Percentiles rank a stretch among this genome's conserved stretches.
These are phyloP conservation scores for Orthosia gothica DNA, from an alignment of 2,888 invertebrate genomes.

Conservation along the genomic window DNA sequence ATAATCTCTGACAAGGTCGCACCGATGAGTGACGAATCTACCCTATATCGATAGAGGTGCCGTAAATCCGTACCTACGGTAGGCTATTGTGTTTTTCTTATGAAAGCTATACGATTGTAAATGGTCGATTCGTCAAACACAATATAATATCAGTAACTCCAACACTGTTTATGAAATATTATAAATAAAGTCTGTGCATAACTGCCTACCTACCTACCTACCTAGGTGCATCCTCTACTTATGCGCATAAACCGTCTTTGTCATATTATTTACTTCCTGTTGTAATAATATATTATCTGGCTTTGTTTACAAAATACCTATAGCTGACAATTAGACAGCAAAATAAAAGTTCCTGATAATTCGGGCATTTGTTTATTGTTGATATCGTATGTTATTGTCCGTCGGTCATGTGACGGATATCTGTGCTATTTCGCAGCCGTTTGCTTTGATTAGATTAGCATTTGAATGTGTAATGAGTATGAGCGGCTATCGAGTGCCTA, in stretches of 20 bases:
- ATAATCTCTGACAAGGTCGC: slow-evolving; percentile 22
- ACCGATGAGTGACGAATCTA: background rate
- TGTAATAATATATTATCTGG: background rate
- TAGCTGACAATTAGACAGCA: background rate
- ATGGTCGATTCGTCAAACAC: slow-evolving; percentile 36
- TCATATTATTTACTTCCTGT: background rate
- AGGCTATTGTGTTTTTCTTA: slow-evolving; percentile 4
- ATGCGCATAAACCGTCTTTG: background rate
- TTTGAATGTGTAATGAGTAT: slow-evolving; percentile 8
- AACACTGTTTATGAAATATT: background rate
- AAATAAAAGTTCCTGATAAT: slow-evolving; percentile 13
- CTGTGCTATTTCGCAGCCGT: slow-evolving; percentile 9
- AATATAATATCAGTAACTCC: slow-evolving; percentile 18
- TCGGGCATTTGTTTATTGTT: slow-evolving; percentile 24
- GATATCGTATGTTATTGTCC: slow-evolving; percentile 36
- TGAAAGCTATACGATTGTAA: slow-evolving; percentile 22
- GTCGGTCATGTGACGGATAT: slow-evolving; percentile 39
- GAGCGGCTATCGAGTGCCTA: slow-evolving; percentile 1
- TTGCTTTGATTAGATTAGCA: slow-evolving; percentile 34
- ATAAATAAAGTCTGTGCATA: background rate
- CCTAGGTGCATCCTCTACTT: background rate
- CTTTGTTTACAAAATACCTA: background rate
- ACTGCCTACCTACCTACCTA: background rate
- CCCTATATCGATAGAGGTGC: background rate
- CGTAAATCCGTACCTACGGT: background rate